Conservation (phyloP, 2,888 invertebrate genomes). For the Epinotia ramella region DNA sequence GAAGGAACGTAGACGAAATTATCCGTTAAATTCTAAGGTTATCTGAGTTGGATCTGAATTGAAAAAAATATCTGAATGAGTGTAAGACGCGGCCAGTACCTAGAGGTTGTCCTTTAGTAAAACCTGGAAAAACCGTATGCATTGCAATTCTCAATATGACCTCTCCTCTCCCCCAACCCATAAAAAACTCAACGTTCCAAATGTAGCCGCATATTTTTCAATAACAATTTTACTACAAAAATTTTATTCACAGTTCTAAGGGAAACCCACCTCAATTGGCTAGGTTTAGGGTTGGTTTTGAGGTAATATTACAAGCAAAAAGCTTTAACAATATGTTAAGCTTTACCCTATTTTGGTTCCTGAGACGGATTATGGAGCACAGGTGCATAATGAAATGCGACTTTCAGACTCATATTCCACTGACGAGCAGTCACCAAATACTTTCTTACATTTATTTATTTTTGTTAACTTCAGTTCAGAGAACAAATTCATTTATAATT, state of each 20-base stretch:
- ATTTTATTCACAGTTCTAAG: not conserved
- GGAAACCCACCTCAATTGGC: not conserved
- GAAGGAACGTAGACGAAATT: no score
- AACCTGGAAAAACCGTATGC: conserved; percentile 2
- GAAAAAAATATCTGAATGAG: not conserved
- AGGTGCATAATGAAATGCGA: conserved; percentile 34
- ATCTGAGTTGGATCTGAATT: no score
- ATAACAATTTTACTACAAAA: conserved; percentile 26
- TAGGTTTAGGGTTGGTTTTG: conserved; percentile 14
- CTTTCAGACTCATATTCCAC: not conserved
- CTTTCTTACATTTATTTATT: not conserved
- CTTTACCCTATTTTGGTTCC: conserved; percentile 6
- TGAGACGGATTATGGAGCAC: conserved; percentile 15
- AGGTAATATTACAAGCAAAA: not conserved
- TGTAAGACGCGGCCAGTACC: not conserved
- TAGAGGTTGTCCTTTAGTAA: not conserved
- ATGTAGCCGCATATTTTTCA: conserved; percentile 16
- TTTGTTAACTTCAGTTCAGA: not conserved
- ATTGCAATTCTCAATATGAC: conserved; percentile 11
- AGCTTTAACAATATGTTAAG: conserved; percentile 27
- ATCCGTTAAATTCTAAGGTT: no score
- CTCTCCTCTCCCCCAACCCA: conserved; percentile 10
- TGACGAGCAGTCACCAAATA: not conserved
- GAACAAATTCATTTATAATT: no score
- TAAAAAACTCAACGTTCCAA: conserved; percentile 19